These are phyloP conservation scores for Drosophila subpulchrella DNA, from an alignment of 1,140 invertebrate genomes.

Conservation along the genomic window DNA sequence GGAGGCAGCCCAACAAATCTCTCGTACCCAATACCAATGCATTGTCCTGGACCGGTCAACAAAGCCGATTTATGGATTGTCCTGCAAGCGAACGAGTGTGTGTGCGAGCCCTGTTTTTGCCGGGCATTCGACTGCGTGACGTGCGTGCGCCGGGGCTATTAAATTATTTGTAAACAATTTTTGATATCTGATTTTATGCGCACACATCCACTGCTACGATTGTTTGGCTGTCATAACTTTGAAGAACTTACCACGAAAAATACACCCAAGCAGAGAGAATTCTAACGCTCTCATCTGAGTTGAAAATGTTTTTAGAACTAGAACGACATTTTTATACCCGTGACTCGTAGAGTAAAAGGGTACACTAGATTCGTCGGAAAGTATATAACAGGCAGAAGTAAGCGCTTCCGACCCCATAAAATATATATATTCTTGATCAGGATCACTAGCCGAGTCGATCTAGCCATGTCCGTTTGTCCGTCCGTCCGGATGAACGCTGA, in stretches of 20 bases:
- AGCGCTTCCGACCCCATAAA: too few species aligned
- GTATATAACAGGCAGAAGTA: too few species aligned
- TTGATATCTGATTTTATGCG: constrained; percentile 82
- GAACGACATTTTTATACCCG: too few species aligned
- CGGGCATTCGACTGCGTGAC: constrained; percentile 50
- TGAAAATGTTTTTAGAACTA: too few species aligned
- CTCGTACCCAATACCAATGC: constrained; percentile 54
- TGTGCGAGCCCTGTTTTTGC: constrained; percentile 19
- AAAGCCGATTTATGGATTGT: constrained; percentile 62
- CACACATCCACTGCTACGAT: constrained; percentile 36
- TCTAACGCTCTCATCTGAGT: too few species aligned
- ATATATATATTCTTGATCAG: too few species aligned
- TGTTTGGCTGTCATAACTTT: constrained; percentile 59
- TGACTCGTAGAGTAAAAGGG: too few species aligned
- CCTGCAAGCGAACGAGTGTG: constrained; percentile 1
- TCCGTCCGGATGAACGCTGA: too few species aligned
- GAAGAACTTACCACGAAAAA: constrained; percentile 32
- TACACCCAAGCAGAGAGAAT: background rate
- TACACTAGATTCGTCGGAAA: too few species aligned
- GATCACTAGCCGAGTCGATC: too few species aligned
- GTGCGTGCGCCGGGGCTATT: constrained; percentile 74
- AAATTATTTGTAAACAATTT: constrained; percentile 83
- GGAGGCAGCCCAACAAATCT: constrained; percentile 40
- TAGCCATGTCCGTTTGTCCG: too few species aligned
- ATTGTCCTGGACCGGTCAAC: constrained; percentile 49